Conservation (phyloP, 2,888 invertebrate species). For the Amphipyra berbera region DNA sequence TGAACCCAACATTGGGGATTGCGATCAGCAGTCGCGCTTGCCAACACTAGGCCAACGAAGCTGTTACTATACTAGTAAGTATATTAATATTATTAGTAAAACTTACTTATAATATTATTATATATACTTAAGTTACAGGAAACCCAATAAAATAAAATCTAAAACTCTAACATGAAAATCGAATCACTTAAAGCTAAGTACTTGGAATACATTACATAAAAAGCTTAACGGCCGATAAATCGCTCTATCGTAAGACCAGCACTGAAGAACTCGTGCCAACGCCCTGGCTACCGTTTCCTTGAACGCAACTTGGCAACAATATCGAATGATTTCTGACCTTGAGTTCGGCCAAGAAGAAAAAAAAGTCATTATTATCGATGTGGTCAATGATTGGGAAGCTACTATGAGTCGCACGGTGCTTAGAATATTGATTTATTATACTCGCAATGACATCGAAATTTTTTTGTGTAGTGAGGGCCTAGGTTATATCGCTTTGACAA, state of each 20-base stretch:
- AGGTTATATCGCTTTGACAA: no score
- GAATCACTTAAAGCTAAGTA: conserved; percentile 18
- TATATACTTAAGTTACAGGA: no score
- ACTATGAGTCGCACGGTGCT: conserved; percentile 6
- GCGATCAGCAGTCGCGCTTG: no score
- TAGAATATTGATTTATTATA: conserved; percentile 38
- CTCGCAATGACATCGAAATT: background rate
- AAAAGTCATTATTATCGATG: conserved; percentile 29
- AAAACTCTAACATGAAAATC: conserved; percentile 11
- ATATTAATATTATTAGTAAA: no score
- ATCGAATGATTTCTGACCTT: conserved; percentile 55
- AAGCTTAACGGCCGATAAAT: conserved; percentile 29
- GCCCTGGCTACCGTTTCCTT: conserved; percentile 54
- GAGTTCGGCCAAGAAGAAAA: conserved; percentile 28
- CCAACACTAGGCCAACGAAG: no score
- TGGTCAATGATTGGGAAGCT: conserved; percentile 38
- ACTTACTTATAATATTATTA: no score
- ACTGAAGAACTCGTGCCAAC: conserved; percentile 35
- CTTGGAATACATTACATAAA: conserved; percentile 22
- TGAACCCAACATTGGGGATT: no score
- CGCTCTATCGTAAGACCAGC: conserved; percentile 8
- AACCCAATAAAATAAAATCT: background rate
- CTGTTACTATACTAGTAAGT: no score
- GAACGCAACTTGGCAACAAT: conserved; percentile 38
- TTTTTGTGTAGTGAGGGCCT: background rate